Conservation (phyloP, 1,140 invertebrate genomes). For the Procambarus clarkii region DNA sequence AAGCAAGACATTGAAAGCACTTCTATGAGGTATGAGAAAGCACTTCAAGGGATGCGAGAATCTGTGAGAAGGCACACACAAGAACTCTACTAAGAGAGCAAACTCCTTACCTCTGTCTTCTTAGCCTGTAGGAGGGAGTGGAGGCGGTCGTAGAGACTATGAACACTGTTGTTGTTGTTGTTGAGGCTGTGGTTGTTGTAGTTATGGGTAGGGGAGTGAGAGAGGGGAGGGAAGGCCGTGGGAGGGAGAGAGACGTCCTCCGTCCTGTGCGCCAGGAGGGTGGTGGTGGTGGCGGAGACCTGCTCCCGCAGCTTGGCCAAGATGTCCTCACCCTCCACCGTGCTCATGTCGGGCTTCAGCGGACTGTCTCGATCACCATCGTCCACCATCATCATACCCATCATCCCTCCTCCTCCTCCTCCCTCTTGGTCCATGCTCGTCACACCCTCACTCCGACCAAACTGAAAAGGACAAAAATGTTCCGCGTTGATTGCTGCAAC, state of each 20-base stretch:
- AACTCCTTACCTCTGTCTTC: conserved; percentile 54
- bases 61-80: too few relatives aligned
- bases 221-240: conserved; percentile 26
- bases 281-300: conserved; percentile 43
- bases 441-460: conserved; percentile 53
- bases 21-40: too few relatives aligned
- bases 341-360: conserved; percentile 53
- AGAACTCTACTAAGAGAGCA: too few relatives aligned
- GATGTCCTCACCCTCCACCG: conserved; percentile 69
- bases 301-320: conserved; percentile 70
- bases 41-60: too few relatives aligned
- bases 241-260: conserved; percentile 2
- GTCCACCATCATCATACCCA: neutral
- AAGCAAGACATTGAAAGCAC: too few relatives aligned
- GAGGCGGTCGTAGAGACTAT: conserved; percentile 65
- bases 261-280: neutral
- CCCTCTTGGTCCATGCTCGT: conserved; percentile 54
- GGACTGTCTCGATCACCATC: conserved; percentile 61
- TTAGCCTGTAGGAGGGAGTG: conserved; percentile 68
- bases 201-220: conserved; percentile 37
- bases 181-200: conserved; percentile 34
- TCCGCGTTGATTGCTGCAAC: too few relatives aligned
- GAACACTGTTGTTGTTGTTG: conserved; percentile 66
- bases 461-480: conserved; percentile 44
- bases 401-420: conserved; percentile 37